Conservation (phyloP, 35 echinoderm and acorn worm genomes). For the Heliocidaris tuberculata region DNA sequence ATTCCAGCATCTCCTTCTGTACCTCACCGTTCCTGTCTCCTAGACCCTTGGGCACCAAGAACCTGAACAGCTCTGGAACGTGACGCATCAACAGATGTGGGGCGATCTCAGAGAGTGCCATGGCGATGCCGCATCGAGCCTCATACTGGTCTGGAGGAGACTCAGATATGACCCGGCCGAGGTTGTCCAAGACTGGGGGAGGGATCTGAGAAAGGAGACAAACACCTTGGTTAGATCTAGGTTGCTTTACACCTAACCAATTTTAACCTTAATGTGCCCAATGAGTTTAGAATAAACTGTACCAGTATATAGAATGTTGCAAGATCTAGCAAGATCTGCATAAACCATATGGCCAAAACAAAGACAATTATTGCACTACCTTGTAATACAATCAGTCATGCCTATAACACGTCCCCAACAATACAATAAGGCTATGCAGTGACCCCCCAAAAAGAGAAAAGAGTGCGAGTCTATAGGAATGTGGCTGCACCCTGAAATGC, state of each 20-base stretch:
- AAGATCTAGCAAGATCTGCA: too few species aligned
- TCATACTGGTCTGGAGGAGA: conserved; percentile 77
- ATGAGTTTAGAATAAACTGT: too few species aligned
- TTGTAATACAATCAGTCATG: too few species aligned
- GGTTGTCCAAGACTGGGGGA: conserved; percentile 81
- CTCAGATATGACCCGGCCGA: conserved; percentile 81
- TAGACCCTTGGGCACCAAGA: conserved; percentile 79
- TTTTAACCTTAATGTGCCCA: too few species aligned
- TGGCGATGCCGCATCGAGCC: conserved; percentile 85
- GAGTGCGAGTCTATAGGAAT: too few species aligned
- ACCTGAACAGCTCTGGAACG: conserved; percentile 75
- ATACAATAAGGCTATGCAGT: too few species aligned
- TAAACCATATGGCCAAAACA: too few species aligned
- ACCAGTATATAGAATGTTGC: too few species aligned
- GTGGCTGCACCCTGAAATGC: too few species aligned
- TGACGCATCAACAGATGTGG: conserved; percentile 67
- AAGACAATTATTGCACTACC: too few species aligned
- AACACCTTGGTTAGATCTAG: neutral
- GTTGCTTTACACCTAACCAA: neutral
- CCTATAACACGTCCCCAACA: too few species aligned
- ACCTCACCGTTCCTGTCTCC: conserved; percentile 80
- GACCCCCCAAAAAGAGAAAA: too few species aligned
- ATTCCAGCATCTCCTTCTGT: conserved; percentile 75
- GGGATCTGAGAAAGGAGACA: conserved; percentile 47
- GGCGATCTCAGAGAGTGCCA: conserved; percentile 72